Evolutionary conservation across 1,140 invertebrate species (phyloP).

Genomic region (Cylas formicarius): DNA sequence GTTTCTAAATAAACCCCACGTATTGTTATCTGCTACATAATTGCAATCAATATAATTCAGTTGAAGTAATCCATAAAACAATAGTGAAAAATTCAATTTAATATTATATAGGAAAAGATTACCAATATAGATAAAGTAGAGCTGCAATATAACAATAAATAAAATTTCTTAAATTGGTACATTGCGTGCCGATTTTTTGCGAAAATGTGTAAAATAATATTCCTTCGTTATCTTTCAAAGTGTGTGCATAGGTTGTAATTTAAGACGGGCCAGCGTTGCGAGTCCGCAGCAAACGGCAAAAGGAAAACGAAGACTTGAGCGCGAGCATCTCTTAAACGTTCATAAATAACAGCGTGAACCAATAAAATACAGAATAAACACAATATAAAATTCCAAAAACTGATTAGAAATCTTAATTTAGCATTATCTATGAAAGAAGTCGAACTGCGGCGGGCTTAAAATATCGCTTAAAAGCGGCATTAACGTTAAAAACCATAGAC

Average conservation of each 20-base stretch:
- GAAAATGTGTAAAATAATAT: conserved; percentile 2
- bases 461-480: conserved; percentile 5
- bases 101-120: too few relatives aligned
- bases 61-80: too few relatives aligned
- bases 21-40: too few relatives aligned
- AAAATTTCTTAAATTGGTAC: too few relatives aligned
- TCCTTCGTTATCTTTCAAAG: background rate
- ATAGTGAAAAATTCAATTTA: too few relatives aligned
- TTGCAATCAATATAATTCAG: too few relatives aligned
- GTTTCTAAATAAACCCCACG: too few relatives aligned
- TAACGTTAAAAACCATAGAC: too few relatives aligned
- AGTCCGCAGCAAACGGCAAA: background rate
- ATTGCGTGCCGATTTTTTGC: too few relatives aligned
- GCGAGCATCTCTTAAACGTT: conserved; percentile 13
- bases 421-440: conserved; percentile 23
- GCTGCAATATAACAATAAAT: too few relatives aligned
- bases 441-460: too few relatives aligned
- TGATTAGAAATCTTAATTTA: conserved; percentile 30
- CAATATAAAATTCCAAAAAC: conserved; percentile 27
- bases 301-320: conserved; percentile 2
- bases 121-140: too few relatives aligned
- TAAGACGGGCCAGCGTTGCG: background rate
- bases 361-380: conserved; percentile 23
- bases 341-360: conserved; percentile 16
- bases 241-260: conserved; percentile 5